A percentile compares a stretch with the other conserved stretches of the same genome.
Conservation (phyloP, 2,888 invertebrate species). For the Drosophila macrothrix region DNA sequence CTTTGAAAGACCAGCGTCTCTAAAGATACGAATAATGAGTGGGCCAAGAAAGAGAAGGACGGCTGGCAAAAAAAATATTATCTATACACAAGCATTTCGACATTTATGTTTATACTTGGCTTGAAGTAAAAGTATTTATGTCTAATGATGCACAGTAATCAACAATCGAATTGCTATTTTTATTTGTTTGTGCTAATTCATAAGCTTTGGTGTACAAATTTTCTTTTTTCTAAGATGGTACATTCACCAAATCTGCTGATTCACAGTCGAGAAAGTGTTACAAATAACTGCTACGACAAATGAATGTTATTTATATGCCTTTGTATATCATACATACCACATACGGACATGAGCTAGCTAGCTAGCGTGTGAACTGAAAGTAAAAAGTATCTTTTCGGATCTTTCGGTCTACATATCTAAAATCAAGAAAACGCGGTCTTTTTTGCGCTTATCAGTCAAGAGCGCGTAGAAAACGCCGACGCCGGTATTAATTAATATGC, state of each 20-base stretch:
- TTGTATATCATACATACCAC: constrained; percentile 12
- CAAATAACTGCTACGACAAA: constrained; percentile 55
- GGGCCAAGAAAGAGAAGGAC: constrained; percentile 23
- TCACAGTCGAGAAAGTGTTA: constrained; percentile 65
- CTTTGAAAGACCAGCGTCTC: constrained; percentile 49
- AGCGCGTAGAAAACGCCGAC: constrained; percentile 19
- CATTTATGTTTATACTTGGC: background rate
- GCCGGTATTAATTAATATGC: constrained; percentile 59
- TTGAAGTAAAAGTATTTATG: background rate
- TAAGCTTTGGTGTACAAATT: constrained; percentile 14
- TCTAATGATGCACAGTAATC: constrained; percentile 9
- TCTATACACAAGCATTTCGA: constrained; percentile 4
- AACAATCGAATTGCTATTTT: constrained; percentile 29
- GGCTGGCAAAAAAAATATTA: background rate
- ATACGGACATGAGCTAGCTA: background rate
- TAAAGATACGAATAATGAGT: constrained; percentile 16
- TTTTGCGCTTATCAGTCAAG: constrained; percentile 52
- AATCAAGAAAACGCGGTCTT: constrained; percentile 20
- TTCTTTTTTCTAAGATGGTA: constrained; percentile 7
- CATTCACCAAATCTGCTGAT: constrained; percentile 32
- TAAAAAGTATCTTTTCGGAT: constrained; percentile 32
- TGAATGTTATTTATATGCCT: constrained; percentile 23
- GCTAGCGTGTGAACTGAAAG: constrained; percentile 61
- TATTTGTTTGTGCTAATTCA: constrained; percentile 27
- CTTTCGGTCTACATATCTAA: constrained; percentile 21